Conservation (phyloP, 92 coral and sea anemone species). For the Parazoanthus darwini region DNA sequence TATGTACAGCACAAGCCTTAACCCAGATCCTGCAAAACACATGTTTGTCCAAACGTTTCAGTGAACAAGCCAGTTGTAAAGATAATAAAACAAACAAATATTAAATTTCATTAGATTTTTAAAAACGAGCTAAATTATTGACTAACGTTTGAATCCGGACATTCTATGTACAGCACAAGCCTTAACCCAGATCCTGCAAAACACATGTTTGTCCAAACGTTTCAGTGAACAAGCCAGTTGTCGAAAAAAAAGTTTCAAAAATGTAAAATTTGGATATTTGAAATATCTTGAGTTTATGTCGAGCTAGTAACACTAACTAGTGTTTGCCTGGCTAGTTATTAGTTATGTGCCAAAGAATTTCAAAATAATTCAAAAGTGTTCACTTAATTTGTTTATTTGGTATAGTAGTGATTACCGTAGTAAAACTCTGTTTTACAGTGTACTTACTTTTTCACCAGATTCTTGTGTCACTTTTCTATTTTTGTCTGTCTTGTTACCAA, state of each 20-base stretch:
- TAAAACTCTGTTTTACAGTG: background rate
- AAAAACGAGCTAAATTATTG: background rate
- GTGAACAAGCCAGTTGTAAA: background rate
- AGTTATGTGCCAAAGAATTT: no score
- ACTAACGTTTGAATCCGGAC: background rate
- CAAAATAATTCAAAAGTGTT: background rate
- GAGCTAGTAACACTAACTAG: no score
- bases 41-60: no score
- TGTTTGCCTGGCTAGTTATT: no score
- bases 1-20: no score
- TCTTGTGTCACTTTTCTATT: slow-evolving; percentile 44
- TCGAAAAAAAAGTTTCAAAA: no score
- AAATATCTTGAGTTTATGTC: background rate
- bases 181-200: no score
- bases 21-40: no score
- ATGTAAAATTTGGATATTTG: no score
- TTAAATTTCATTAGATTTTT: background rate
- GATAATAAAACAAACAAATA: background rate
- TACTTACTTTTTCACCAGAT: slow-evolving; percentile 47
- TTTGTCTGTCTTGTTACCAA: slow-evolving; percentile 55
- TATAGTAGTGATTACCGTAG: no score
- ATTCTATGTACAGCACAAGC: background rate
- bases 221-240: no score
- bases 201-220: no score
- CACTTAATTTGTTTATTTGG: background rate